These are phyloP conservation scores for Morone saxatilis DNA, from an alignment of 2,113 vertebrate species.

Conservation along the genomic window DNA sequence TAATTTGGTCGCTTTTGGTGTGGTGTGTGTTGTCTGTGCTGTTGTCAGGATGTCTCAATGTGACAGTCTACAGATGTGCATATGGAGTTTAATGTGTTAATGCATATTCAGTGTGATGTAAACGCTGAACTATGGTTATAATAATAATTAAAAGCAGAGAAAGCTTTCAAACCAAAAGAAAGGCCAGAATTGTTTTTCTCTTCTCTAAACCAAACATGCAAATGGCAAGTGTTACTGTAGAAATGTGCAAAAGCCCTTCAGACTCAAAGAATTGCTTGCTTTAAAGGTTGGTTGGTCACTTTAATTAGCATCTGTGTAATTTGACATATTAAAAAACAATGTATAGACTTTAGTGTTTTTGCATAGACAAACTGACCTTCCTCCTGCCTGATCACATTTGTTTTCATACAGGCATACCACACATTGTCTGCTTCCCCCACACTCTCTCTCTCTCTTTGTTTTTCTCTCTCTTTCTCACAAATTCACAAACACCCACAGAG, in stretches of 20 bases:
- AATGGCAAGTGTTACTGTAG: background rate
- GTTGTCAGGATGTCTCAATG: slow-evolving; percentile 5
- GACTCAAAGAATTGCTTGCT: background rate
- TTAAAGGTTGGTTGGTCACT: background rate
- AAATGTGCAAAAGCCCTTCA: background rate
- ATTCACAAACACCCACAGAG: slow-evolving; percentile 39
- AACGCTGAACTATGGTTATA: background rate
- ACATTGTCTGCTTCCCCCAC: background rate
- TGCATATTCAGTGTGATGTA: slow-evolving; percentile 11
- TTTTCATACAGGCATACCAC: background rate
- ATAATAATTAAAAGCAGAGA: background rate
- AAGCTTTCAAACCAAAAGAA: background rate
- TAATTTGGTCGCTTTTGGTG: slow-evolving; percentile 1
- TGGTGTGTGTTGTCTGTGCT: too few relatives aligned
- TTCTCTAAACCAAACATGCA: background rate
- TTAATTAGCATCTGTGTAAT: background rate
- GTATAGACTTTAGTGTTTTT: background rate
- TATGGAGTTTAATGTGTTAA: background rate
- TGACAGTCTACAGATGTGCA: slow-evolving; percentile 10
- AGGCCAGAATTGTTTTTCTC: background rate
- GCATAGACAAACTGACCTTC: background rate
- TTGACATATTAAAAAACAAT: background rate
- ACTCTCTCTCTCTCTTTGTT: background rate
- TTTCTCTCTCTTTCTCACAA: slow-evolving; percentile 22
- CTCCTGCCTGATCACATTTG: background rate